phyloP scores from a whole-genome alignment of 1,140 invertebrate species.

The Stegodyphus mimosarum region DNA sequence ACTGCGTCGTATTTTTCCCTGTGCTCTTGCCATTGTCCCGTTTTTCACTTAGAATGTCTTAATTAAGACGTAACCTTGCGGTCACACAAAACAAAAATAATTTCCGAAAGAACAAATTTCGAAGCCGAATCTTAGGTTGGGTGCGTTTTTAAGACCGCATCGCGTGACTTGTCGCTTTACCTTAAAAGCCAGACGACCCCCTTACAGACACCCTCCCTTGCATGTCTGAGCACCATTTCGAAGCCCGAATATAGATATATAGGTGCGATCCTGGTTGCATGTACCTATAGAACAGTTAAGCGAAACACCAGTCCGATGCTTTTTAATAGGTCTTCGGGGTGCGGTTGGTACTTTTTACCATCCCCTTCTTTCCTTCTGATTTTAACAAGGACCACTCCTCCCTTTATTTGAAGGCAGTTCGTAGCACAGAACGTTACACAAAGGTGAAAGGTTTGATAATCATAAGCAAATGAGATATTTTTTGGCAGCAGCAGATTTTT shows the following conservation, averaged over 20 bases:
- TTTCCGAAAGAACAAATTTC: not conserved
- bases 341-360: no score
- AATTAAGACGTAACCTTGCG: slow-evolving; percentile 36
- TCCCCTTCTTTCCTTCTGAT: not conserved
- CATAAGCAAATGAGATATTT: no score
- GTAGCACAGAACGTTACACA: no score
- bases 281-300: no score
- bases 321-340: no score
- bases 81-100: slow-evolving; percentile 15
- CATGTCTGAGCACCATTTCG: slow-evolving; percentile 12
- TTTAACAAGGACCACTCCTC: not conserved
- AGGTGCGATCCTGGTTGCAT: not conserved
- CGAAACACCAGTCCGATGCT: no score
- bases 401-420: not conserved
- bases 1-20: no score
- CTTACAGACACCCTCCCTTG: slow-evolving; percentile 10
- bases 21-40: no score
- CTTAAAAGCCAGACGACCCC: slow-evolving; percentile 10
- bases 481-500: no score
- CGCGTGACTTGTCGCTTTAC: slow-evolving; percentile 39
- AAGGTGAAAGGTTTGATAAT: no score
- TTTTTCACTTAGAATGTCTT: not conserved
- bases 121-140: slow-evolving; percentile 1
- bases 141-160: slow-evolving; percentile 10
- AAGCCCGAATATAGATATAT: not conserved